Evolutionary conservation across 2,113 vertebrate species (phyloP).

Genomic region (Coryphaenoides rupestris): DNA sequence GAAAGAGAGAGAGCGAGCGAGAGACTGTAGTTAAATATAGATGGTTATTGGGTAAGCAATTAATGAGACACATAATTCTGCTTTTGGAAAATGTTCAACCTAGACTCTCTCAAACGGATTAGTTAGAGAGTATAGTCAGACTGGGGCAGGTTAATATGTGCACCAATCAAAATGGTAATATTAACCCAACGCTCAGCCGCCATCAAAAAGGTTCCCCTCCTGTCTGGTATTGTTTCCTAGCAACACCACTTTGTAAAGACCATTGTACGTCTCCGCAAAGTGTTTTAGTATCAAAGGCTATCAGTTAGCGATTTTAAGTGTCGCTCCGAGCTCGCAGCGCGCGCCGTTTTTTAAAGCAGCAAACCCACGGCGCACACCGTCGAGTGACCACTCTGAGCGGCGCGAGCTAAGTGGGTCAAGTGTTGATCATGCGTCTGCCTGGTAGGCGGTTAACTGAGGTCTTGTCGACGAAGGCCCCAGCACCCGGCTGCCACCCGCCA

Average conservation of each 20-base stretch:
- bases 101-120: neutral
- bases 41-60: neutral
- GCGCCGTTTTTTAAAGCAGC: neutral
- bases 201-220: neutral
- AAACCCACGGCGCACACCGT: slow-evolving; percentile 7
- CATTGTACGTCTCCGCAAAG: neutral
- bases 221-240: neutral
- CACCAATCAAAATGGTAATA: neutral
- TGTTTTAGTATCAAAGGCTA: neutral
- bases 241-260: neutral
- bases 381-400: slow-evolving; percentile 48
- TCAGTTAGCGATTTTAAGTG: neutral
- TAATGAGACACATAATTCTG: neutral
- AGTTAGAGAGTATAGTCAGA: neutral
- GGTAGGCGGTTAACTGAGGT: slow-evolving; percentile 37
- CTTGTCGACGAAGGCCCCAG: slow-evolving; percentile 6
- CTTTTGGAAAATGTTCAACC: neutral
- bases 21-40: no score
- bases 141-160: neutral
- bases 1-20: no score
- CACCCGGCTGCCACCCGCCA: no score
- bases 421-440: slow-evolving; percentile 39
- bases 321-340: neutral
- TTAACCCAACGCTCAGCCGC: neutral
- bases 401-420: slow-evolving; percentile 40